phyloP scores from a whole-genome alignment of 1,140 invertebrate species.

The Drosophila miranda region DNA sequence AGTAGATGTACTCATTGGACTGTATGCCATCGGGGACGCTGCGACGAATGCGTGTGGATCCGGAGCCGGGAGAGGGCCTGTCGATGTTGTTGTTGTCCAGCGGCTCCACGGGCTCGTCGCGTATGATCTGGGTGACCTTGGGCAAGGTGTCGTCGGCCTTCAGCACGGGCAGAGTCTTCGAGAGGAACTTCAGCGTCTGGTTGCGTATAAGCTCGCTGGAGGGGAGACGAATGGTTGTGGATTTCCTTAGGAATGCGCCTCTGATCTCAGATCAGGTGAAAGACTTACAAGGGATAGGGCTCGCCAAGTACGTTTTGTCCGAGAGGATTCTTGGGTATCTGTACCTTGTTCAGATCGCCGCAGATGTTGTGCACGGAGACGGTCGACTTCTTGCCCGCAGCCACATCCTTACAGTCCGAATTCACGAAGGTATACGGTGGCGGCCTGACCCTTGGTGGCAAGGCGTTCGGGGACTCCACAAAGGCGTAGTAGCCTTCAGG shows the following conservation, averaged over 20 bases:
- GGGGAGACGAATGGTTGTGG: not conserved
- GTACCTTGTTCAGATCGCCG: conserved; percentile 94
- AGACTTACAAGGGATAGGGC: conserved; percentile 95
- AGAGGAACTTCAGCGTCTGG: conserved; percentile 94
- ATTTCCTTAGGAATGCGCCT: not conserved
- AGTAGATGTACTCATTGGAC: conserved; percentile 73
- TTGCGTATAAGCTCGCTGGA: conserved; percentile 92
- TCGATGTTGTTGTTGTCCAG: conserved; percentile 80
- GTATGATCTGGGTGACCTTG: conserved; percentile 90
- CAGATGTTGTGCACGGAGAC: conserved; percentile 92
- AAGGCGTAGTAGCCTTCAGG: conserved; percentile 88
- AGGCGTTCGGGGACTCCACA: conserved; percentile 92
- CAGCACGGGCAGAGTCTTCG: conserved; percentile 92
- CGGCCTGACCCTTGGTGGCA: conserved; percentile 92
- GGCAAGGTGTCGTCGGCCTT: conserved; percentile 94
- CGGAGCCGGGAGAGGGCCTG: conserved; percentile 54
- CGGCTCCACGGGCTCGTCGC: conserved; percentile 75
- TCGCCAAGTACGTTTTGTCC: conserved; percentile 90
- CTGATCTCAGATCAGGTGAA: not conserved
- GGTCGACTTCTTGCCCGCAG: conserved; percentile 84
- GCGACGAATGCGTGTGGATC: conserved; percentile 53
- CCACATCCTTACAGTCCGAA: conserved; percentile 88
- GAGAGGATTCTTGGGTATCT: conserved; percentile 93
- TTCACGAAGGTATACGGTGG: conserved; percentile 92
- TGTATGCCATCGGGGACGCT: conserved; percentile 58